Percentiles rank a stretch among this genome's conserved stretches.
Evolutionary conservation across 2,888 invertebrate genomes (phyloP).

Genomic region (Microctonus hyperodae): DNA sequence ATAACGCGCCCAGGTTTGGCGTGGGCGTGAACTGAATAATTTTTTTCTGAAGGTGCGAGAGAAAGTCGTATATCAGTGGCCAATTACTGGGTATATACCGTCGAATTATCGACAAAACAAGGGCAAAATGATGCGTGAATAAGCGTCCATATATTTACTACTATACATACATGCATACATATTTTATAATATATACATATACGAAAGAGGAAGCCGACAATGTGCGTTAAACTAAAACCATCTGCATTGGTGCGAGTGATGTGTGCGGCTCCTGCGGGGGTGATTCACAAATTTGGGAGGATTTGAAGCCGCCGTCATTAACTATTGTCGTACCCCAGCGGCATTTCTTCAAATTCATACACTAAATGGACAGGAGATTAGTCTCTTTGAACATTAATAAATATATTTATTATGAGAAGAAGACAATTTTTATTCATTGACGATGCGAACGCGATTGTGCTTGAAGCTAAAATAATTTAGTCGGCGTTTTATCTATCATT

Average conservation of each 20-base stretch:
- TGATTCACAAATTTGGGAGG: conserved; percentile 46
- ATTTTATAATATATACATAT: background rate
- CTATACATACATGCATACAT: no score
- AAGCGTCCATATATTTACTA: background rate
- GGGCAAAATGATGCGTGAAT: conserved; percentile 46
- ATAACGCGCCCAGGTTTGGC: conserved; percentile 31
- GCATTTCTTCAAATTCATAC: conserved; percentile 50
- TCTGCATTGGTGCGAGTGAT: conserved; percentile 12
- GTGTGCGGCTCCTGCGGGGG: conserved; percentile 56
- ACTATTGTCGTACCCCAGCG: conserved; percentile 27
- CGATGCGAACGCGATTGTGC: background rate
- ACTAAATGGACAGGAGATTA: conserved; percentile 39
- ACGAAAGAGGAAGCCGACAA: conserved; percentile 10
- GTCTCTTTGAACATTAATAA: background rate
- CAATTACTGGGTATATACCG: conserved; percentile 51
- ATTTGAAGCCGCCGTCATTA: conserved; percentile 1
- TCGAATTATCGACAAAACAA: conserved; percentile 61
- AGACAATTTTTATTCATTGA: background rate
- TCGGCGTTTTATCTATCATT: background rate
- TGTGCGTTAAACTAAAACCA: background rate
- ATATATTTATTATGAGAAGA: background rate
- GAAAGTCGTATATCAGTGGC: conserved; percentile 58
- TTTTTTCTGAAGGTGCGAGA: conserved; percentile 48
- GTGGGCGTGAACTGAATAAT: conserved; percentile 60
- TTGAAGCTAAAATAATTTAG: background rate